A percentile compares a stretch with the other conserved stretches of the same genome.
Conservation (phyloP, 2,797 vertebrate species). For the Distichodus sexfasciatus region DNA sequence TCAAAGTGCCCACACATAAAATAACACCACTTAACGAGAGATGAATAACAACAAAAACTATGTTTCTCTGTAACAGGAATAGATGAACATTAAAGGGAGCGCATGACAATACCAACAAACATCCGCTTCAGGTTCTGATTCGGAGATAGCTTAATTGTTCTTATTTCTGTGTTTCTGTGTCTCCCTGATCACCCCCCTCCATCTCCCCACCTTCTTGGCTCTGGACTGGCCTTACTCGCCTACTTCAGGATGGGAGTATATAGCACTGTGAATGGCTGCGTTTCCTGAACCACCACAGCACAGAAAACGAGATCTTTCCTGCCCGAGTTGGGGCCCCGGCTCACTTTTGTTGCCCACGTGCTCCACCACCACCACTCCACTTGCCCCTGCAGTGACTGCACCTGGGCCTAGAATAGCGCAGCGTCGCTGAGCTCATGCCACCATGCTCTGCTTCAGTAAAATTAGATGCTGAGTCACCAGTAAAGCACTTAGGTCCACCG, state of each 20-base stretch:
- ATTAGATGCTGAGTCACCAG: constrained; percentile 52
- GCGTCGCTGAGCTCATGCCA: constrained; percentile 39
- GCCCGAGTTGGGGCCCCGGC: constrained; percentile 57
- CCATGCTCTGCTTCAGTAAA: constrained; percentile 45
- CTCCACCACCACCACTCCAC: constrained; percentile 27
- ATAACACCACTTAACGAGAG: too few relatives aligned
- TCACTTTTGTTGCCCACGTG: constrained; percentile 61
- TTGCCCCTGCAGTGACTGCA: constrained; percentile 44
- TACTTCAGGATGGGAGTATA: constrained; percentile 83
- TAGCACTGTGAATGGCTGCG: constrained; percentile 71
- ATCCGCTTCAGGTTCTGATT: constrained; percentile 64
- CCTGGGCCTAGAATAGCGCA: constrained; percentile 58
- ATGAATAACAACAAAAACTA: too few relatives aligned
- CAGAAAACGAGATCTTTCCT: constrained; percentile 77
- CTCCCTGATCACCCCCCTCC: too few relatives aligned
- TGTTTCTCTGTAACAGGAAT: too few relatives aligned
- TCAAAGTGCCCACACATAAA: too few relatives aligned
- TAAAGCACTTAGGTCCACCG: constrained; percentile 47
- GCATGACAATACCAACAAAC: constrained; percentile 66
- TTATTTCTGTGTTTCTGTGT: constrained; percentile 72
- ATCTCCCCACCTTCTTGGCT: constrained; percentile 59
- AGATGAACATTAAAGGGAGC: constrained; percentile 70
- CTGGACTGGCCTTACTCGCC: constrained; percentile 65
- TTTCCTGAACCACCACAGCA: constrained; percentile 74
- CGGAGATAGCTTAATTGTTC: constrained; percentile 73